Percentiles rank a stretch among this genome's conserved stretches.
phyloP scores from a whole-genome alignment of 2,888 invertebrate species.

The Pterostichus madidus region DNA sequence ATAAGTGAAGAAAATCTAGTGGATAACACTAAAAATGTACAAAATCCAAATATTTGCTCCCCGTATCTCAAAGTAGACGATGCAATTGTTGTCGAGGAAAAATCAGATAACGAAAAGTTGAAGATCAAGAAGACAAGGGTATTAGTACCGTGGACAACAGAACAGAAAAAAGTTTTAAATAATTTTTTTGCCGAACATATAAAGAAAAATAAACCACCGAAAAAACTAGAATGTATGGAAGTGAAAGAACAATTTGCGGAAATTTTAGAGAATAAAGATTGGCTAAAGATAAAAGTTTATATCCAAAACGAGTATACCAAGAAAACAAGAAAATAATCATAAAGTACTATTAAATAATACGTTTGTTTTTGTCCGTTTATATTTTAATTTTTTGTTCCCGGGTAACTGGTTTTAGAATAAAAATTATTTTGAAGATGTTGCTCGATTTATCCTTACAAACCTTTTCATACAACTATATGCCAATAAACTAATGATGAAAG shows the following conservation, averaged over 20 bases:
- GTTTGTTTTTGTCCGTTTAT: conserved; percentile 8
- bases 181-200: conserved; percentile 18
- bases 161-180: conserved; percentile 26
- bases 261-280: conserved; percentile 40
- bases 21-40: conserved; percentile 8
- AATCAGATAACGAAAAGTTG: conserved; percentile 4
- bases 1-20: conserved; percentile 61
- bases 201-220: conserved; percentile 19
- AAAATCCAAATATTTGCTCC: neutral
- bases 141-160: conserved; percentile 34
- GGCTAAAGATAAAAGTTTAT: conserved; percentile 42
- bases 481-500: no score
- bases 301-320: conserved; percentile 62
- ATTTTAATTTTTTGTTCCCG: neutral
- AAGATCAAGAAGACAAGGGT: conserved; percentile 24
- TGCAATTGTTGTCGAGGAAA: neutral
- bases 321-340: conserved; percentile 54
- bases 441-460: no score
- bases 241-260: conserved; percentile 19
- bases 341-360: neutral
- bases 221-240: conserved; percentile 33
- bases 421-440: no score
- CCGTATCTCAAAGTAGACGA: neutral
- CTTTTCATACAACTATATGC: no score
- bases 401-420: no score